Evolutionary conservation across 37 sponge, comb jelly and placozoan species (phyloP).

Genomic region (Aphrocallistes beatrix): DNA sequence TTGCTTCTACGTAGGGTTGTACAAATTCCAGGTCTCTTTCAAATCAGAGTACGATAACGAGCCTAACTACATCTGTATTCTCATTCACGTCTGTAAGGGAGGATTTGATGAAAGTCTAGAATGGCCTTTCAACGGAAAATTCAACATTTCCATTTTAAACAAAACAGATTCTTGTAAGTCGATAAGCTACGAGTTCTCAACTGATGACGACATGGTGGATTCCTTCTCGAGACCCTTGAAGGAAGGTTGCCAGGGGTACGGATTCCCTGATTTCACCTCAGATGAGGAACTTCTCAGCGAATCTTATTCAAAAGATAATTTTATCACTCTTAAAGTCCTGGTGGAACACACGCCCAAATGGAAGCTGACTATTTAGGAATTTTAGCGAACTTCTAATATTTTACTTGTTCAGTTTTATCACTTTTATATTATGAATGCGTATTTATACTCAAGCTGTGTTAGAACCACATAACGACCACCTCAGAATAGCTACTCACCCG

Average conservation of each 20-base stretch:
- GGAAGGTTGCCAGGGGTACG: neutral
- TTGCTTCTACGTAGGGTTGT: neutral
- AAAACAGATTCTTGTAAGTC: neutral
- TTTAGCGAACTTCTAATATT: neutral
- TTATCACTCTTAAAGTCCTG: neutral
- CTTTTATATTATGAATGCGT: neutral
- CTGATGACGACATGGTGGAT: neutral
- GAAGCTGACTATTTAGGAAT: neutral
- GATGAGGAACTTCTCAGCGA: neutral
- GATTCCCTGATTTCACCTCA: neutral
- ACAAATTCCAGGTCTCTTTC: neutral
- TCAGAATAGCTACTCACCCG: too few relatives aligned
- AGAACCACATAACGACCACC: neutral
- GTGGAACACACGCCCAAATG: neutral
- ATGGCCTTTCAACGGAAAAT: conserved; percentile 8
- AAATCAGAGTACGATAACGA: neutral
- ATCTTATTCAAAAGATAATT: neutral
- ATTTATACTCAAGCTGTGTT: neutral
- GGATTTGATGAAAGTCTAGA: neutral
- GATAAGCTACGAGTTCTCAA: neutral
- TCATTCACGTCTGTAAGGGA: neutral
- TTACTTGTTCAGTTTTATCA: neutral
- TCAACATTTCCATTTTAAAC: neutral
- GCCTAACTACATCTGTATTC: neutral
- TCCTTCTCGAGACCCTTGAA: neutral